Base-by-base conservation (phyloP, 2,113 vertebrate genomes). In the Coracopsis vasa region DNA sequence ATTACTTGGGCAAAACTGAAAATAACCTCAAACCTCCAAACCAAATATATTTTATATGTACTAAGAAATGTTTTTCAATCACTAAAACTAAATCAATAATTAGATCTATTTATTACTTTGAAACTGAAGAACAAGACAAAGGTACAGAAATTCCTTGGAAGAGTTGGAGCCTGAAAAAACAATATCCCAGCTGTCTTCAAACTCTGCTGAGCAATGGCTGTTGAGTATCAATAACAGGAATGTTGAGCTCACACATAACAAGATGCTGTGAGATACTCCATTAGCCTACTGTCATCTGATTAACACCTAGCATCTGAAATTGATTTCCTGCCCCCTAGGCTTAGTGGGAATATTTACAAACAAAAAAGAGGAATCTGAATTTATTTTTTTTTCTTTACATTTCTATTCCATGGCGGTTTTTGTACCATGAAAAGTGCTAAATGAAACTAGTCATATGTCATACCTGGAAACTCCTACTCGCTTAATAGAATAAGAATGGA, bases 291-390 rank as follows among this genome's bases (percentile, higher is more conserved):
- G 13, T 77, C 18, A 66, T 44, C 33, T 6, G 8, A 54, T 69
- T 65, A 86, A 58, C 15, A 87, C 5, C 1, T 17, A 50, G 6
- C 27, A 70, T 42, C 24, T 54, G 17, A 93, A 47, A 9, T 25
- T 67, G 42, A 39, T 69, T 77, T 15, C 7, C 2, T 2, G 0
- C 3, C 16, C 6, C 3, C 13, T 15, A 78, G 27, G 3, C 33
- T 25, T 41, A 61, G 21, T n/a, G 19, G 29, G 28, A 75, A 82
- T 60, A 79, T 42, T 90, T 82, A n/a, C 10, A 73, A 73, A 61
- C 3, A 48, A 90, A 88, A 74, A 9, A 15, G 7, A 3, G 33
- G 21, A 71, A 74, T 25, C 13, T 39, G 23, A 24, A 4, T 16
- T 23, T 35, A 27, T 72, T 35, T 80, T 25, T 61, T 83, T 66